A percentile compares a stretch with the other conserved stretches of the same genome.
Evolutionary conservation across 2,797 vertebrate genomes (phyloP).

Genomic region (Cynodonichthys magdalenae): DNA sequence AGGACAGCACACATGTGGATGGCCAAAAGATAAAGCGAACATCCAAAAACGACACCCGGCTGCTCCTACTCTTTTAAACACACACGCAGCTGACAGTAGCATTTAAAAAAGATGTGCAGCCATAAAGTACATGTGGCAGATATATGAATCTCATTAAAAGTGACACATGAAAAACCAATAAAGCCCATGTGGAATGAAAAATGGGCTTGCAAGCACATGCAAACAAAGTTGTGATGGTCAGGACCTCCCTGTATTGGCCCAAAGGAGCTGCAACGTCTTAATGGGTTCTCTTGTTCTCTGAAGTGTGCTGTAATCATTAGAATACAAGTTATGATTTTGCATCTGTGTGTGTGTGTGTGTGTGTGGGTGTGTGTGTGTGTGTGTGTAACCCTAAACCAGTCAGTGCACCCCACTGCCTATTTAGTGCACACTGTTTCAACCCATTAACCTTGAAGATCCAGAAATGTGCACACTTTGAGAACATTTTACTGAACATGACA

Average conservation of each 20-base stretch:
- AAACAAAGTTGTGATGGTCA: constrained; percentile 52
- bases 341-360: neutral
- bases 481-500: constrained; percentile 16
- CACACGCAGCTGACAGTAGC: constrained; percentile 15
- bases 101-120: constrained; percentile 34
- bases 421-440: constrained; percentile 82
- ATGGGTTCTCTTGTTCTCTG: constrained; percentile 79
- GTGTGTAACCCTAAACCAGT: constrained; percentile 61
- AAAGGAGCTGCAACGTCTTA: constrained; percentile 80
- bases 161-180: constrained; percentile 58
- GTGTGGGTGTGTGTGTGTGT: constrained; percentile 32
- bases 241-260: constrained; percentile 77
- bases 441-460: constrained; percentile 87
- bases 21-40: constrained; percentile 14
- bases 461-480: constrained; percentile 67
- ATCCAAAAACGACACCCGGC: constrained; percentile 1
- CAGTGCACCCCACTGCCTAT: constrained; percentile 75
- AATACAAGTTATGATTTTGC: constrained; percentile 77
- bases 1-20: constrained; percentile 43
- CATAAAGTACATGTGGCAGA: constrained; percentile 42
- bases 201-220: constrained; percentile 44
- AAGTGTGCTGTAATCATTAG: constrained; percentile 80
- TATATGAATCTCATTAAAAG: constrained; percentile 54
- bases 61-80: neutral
- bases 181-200: constrained; percentile 61